Conservation (phyloP, 2,113 vertebrate species). For the Protobothrops mucrosquamatus region DNA sequence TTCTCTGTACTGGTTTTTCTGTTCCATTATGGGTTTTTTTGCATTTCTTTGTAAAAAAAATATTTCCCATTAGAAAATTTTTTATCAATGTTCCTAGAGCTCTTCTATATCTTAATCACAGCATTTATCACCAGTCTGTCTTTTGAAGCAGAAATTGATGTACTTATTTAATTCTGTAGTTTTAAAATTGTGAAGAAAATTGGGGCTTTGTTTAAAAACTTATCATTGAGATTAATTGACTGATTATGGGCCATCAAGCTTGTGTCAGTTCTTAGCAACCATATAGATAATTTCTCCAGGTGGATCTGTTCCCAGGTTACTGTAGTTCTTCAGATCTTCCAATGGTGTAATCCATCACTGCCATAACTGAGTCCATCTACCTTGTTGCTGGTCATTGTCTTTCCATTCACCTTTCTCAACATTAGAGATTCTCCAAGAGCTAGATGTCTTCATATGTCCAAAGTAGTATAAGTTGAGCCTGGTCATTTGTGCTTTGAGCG, state of each 20-base stretch:
- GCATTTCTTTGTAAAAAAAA: not conserved
- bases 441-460: not conserved
- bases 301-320: not conserved
- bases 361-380: not conserved
- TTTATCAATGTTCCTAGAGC: not conserved
- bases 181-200: not conserved
- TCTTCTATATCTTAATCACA: not conserved
- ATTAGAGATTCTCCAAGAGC: not conserved
- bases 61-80: not conserved
- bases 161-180: not conserved
- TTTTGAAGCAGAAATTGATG: not conserved
- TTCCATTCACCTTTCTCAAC: not conserved
- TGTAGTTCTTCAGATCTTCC: not conserved
- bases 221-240: not conserved
- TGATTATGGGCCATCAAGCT: not conserved
- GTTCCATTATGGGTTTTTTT: not conserved
- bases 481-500: not conserved
- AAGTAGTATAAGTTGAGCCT: not conserved
- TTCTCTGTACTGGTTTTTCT: not conserved
- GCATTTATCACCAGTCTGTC: constrained; percentile 36
- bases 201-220: not conserved
- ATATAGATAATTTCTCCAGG: not conserved
- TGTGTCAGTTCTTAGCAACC: not conserved
- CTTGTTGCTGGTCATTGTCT: not conserved
- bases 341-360: not conserved